Evolutionary conservation across 2,113 vertebrate species (phyloP), one percentile per base, ranked within the genome.

Genomic region (Malurus melanocephalus): DNA sequence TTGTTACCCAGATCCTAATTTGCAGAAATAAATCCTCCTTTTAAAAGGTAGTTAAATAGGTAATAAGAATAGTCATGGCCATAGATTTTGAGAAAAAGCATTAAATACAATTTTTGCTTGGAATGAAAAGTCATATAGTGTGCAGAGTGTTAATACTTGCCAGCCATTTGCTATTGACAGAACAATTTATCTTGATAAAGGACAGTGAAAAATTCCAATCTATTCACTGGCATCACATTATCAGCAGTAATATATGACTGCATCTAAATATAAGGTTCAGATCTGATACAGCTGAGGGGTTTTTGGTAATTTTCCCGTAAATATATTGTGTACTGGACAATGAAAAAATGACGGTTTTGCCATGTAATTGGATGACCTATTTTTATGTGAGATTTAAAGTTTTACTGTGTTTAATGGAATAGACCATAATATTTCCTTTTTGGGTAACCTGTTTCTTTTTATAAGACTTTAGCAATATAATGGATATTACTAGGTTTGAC

Each of bases 101-200:
- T 98, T 99, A 98, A 98, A 98, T 97, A 97, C 97, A 96, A 97
- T 98, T 98, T 98, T 98, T 98, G 91, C 97, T 88, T 95, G 96
- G 97, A 98, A 98, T 98, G 97, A 97, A 97, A 98, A 99, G 98
- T 98, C 97, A 97, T 98, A 97, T 87, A 97, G 96, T 96, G 96
- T 96, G 83, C 96, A 96, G 97, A 93, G 95, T 97, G 97, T 97
- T 98, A 98, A 98, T 97, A 95, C 96, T 97, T 97, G 95, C 97
- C 97, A 98, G 98, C 98, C 98, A 98, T 97, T 97, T 97, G 96
- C 97, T 99, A 98, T 99, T 98, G 98, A 98, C 98, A 98, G 98
- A 98, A 98, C 97, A 97, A 99, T 99, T 98, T 98, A 96, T 99
- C 99, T 99, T 99, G 98, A 98, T 99, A 99, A 98, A 98, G 96